Base-by-base conservation (phyloP, 2,113 vertebrate genomes). In the Nesoenas mayeri region DNA sequence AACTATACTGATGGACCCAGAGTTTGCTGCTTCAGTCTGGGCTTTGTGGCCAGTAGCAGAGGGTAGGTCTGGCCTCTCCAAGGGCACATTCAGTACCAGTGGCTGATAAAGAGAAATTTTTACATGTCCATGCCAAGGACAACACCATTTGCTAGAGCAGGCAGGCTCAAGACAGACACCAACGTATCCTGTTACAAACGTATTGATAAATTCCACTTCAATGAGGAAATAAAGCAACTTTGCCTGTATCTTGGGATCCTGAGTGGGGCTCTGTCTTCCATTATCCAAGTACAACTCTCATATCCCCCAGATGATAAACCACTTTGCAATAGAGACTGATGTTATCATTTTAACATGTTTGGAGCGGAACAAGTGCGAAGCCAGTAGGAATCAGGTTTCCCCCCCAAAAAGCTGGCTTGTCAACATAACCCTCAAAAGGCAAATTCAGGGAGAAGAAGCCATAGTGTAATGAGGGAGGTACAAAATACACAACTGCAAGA, bases 41-140 rank as follows among this genome's bases (percentile, higher is more conserved):
- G 6, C 34, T 72, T 54, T 78, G 54, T 70, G 50, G 69, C 24
- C 53, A 51, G 2, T 1, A 32, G 10, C 3, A 15, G 7, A 85
- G 18, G 71, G 81, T 69, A 29, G 12, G 9, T 40, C 54, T 54
- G 91, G 67, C 19, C 58, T 82, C 71, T 85, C 74, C 62, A 28
- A 72, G 44, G 32, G 16, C 54, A 56, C 10, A n/a, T n/a, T 53
- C 62, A 14, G 74, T 25, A 85, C 47, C 57, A 72, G 21, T 7
- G 36, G 31, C 34, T 72, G 88, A 89, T 72, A 88, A 71, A 79
- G 42, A 67, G 22, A 64, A 70, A 88, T 82, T 88, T 94, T 93
- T 72, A n/a, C 34, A 2, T 3, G 8, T 12, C 36, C 44, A 12
- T 44, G 82, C 81, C 92, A 85, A 90, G 82, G 54, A 83, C 13